Evolutionary conservation across 64 coral and sea anemone species (phyloP), one percentile per base, ranked within the genome.

Genomic region (Pachyseris speciosa): DNA sequence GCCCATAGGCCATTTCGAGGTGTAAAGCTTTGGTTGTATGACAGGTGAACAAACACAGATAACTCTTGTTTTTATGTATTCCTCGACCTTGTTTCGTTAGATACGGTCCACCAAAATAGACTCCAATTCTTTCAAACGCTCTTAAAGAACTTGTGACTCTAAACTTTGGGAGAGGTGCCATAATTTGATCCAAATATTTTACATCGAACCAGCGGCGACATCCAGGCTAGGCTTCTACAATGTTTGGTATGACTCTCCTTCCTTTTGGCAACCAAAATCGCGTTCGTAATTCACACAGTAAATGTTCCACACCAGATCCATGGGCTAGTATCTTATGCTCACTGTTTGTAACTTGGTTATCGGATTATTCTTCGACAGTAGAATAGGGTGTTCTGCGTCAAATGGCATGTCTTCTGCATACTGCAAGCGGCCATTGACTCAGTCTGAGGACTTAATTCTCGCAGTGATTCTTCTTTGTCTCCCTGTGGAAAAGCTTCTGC

Each of bases 201-300:
- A 4, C 52, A 20, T 9, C 4, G 5, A 57, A 57, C 17, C 6
- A 30, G 12, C 22, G 2, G 16, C 57, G 74, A 50, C 74, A 90
- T 30, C 48, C 37, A 48, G 33, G 1, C 36, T 74, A 90, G 16
- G 55, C 19, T 31, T 79, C 58, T 24, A 90, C 15, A 7, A 67
- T 32, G 34, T 67, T 90, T 36, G 74, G 55, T 78, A 53, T 33
- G 17, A 37, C 19, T 22, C 28, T 30, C 27, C 86, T 75, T 41
- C 69, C 55, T 64, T 77, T 89, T 17, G 63, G 16, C 51, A 88
- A 9, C 86, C 86, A 88, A 37, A 88, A 88, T 36, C 69, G 12
- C 22, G 38, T 60, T 12, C 71, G 37, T 7, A 89, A 25, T 26
- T 75, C 26, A 19, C 29, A 75, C 11, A 64, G 51, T 8, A 59